Percentiles rank a stretch among this genome's conserved stretches.
Conservation (phyloP, 2,113 vertebrate genomes). For the Neolamprologus toae region DNA sequence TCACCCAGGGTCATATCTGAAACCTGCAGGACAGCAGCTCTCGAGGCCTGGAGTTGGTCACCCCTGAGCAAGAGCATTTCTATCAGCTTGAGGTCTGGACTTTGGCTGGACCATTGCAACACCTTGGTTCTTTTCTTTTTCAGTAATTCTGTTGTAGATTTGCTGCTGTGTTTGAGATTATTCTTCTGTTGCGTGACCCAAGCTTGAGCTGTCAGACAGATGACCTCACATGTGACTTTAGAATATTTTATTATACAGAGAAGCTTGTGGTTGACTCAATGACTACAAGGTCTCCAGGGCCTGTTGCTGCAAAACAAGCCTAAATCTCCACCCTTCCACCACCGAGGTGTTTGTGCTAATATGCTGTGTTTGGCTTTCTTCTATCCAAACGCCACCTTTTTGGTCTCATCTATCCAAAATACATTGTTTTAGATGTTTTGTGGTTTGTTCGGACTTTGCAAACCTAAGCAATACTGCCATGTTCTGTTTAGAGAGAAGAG, state of each 20-base stretch:
- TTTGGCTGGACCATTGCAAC: not conserved
- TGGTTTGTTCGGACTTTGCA: not conserved
- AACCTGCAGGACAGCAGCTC: not conserved
- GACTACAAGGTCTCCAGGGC: not conserved
- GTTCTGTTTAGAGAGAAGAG: not conserved
- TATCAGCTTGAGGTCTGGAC: not conserved
- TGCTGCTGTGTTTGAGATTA: not conserved
- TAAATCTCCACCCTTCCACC: not conserved
- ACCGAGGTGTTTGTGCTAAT: not conserved
- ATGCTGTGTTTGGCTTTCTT: not conserved
- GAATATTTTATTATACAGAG: not conserved
- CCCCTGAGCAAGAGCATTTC: not conserved
- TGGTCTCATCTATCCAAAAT: not conserved
- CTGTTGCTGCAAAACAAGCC: not conserved
- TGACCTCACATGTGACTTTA: not conserved
- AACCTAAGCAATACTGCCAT: not conserved
- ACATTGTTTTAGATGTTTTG: not conserved
- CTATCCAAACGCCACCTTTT: not conserved
- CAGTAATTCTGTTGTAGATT: not conserved
- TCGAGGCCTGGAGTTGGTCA: not conserved
- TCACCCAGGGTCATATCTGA: fast-evolving
- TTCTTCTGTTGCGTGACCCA: not conserved
- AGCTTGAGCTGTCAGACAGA: not conserved
- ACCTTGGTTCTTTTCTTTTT: not conserved
- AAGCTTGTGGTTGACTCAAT: not conserved